Percentiles rank a stretch among this genome's conserved stretches.
Evolutionary conservation across 35 echinoderm and acorn worm species (phyloP).

Genomic region (Lytechinus pictus): DNA sequence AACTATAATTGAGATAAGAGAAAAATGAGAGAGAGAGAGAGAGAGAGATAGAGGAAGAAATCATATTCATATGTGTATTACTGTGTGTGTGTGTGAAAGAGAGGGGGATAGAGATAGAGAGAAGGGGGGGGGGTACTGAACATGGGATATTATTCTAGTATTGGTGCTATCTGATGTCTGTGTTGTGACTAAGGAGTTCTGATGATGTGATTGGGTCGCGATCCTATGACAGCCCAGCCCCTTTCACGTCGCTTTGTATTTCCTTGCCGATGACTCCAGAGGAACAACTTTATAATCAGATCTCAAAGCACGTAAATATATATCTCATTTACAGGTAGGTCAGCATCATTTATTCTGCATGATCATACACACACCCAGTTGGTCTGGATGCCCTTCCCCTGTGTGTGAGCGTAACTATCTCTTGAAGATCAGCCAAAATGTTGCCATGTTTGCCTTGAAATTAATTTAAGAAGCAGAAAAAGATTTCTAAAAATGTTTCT

Average conservation of each 20-base stretch:
- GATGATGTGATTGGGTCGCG: constrained; percentile 32
- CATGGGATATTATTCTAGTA: background rate
- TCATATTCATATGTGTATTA: background rate
- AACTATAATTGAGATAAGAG: too few relatives aligned
- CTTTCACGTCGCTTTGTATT: constrained; percentile 45
- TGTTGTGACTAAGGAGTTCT: constrained; percentile 52
- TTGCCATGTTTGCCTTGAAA: background rate
- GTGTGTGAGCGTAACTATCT: background rate
- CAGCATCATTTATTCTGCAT: background rate
- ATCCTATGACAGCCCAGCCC: constrained; percentile 33
- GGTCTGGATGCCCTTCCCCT: background rate
- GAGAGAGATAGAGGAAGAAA: background rate
- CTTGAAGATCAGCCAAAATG: background rate
- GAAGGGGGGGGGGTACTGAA: background rate
- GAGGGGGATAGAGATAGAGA: background rate
- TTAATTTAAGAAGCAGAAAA: background rate
- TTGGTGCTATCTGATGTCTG: background rate
- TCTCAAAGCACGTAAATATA: constrained; percentile 27
- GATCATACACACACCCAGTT: background rate
- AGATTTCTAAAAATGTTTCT: background rate
- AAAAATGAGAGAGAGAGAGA: background rate
- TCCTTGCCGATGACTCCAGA: constrained; percentile 26
- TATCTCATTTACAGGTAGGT: constrained; percentile 39
- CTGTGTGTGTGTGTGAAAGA: background rate
- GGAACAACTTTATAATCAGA: constrained; percentile 53